Base-by-base conservation (phyloP, 2,888 invertebrate genomes). In the Ypsolopha sequella region DNA sequence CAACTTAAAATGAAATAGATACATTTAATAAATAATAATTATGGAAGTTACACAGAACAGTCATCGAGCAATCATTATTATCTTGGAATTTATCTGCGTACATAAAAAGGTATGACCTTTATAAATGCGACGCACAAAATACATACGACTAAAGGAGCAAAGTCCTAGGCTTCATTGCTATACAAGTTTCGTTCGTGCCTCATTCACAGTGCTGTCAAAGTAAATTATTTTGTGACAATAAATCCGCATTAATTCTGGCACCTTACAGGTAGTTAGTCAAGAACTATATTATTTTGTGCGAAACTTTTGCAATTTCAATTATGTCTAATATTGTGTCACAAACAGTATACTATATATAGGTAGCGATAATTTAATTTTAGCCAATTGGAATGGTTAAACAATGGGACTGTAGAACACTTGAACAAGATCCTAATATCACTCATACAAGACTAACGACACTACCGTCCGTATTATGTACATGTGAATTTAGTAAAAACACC, bases 331-430 rank as follows among this genome's bases (percentile, higher is more conserved):
- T 57, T 58, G 59, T 60, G 59, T 64, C 59, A 61, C 55, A 63
- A 61, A 47, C 36, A 35, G 36, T 47, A 47, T 47, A 47, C n/a
- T n/a, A n/a, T n/a, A n/a, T n/a, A n/a, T n/a, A n/a, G n/a, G n/a
- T 36, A 47, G 47, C 47, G 14, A 33, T 14, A 33, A 35, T 47
- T 47, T 47, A 11, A 47, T 35, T 24, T 47, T 36, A 47, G 13
- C 36, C 36, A 36, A 47, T 70, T 80, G 81, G 80, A 81, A 80
- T 81, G 80, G 73, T 75, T 58, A 66, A 70, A 69, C 66, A 62
- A 60, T 63, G 57, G 64, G 63, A 63, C 60, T 58, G 55, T 61
- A 56, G 57, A 58, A 51, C 54, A 56, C 55, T 61, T 63, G 60
- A 68, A 68, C 68, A 73, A 73, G 71, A 66, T 64, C 62, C 66